A percentile compares a stretch with the other conserved stretches of the same genome.
Evolutionary conservation across 2,888 invertebrate species (phyloP).

Genomic region (Heliconius hortense): DNA sequence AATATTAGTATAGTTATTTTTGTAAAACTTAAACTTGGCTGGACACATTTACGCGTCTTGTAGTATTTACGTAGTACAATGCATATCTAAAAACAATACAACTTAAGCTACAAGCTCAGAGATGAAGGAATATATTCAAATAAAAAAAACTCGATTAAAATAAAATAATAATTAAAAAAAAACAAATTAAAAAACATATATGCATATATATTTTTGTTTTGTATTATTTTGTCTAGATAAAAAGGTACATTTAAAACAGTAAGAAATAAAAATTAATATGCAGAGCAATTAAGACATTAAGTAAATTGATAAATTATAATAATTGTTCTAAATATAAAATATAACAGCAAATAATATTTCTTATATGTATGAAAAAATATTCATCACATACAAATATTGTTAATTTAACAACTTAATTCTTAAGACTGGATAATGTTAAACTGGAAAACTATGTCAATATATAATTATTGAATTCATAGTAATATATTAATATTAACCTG

Average conservation of each 20-base stretch:
- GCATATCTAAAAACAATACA: neutral
- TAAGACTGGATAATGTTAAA: conserved; percentile 13
- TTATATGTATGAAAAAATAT: conserved; percentile 34
- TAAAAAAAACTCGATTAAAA: neutral
- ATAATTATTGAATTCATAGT: neutral
- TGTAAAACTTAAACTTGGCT: neutral
- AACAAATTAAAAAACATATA: neutral
- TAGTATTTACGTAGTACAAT: neutral
- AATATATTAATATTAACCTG: neutral
- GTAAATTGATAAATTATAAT: neutral
- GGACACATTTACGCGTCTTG: no score
- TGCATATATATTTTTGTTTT: neutral
- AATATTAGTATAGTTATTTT: neutral
- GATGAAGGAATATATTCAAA: neutral
- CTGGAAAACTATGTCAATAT: neutral
- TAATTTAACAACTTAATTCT: conserved; percentile 16
- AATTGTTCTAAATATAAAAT: conserved; percentile 28
- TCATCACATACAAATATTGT: conserved; percentile 51
- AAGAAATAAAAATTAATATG: neutral
- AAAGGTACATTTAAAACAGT: neutral
- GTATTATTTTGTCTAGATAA: neutral
- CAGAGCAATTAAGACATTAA: neutral
- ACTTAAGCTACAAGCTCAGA: neutral
- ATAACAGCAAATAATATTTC: conserved; percentile 26
- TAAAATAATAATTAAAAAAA: neutral